Evolutionary conservation across 2,888 invertebrate genomes (phyloP), one percentile per base, ranked within the genome.

Genomic region (Taphrorychus bicolor): DNA sequence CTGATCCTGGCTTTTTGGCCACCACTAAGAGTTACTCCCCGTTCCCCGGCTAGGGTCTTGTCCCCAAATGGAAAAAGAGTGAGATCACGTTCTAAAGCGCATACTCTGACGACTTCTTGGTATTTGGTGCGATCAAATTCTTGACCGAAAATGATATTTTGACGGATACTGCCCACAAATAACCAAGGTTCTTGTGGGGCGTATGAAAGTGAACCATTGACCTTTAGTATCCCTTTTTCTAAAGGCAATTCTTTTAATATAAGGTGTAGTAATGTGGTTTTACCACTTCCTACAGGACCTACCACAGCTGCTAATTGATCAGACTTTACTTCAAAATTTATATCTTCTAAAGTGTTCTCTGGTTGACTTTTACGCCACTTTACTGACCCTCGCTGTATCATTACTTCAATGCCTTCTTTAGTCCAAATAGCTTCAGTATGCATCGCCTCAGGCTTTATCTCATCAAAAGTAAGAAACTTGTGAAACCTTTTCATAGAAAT

Each of bases 71-170:
- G 90, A 76, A 94, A 85, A 70, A 90, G 81, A 5, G 84, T 81
- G 75, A 94, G 88, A 80, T 94, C 94, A 65, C 87, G 81, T 76
- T 88, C 87, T 61, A 91, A 83, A 2, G 90, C 89, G 76, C 91
- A 91, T 0, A 87, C 88, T 40, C 86, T 85, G 3, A 93, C 82
- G 42, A 88, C 89, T 64, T 87, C 83, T 81, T 85, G 91, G 80
- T 85, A 90, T 16, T 87, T 85, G 18, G 87, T 85, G 19, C 86
- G 83, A 73, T 89, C 89, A 87, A 87, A 90, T 72, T 86, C 83
- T 77, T 86, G 87, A 0, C 96, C 96, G 81, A 97, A 97, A 1
- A 95, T 80, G 72, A 98, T 94, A 81, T 98, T 98, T 76, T 96
- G 94, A 7, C 92, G 85, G 0, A 97, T 89, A 69, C 92, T 92